phyloP scores from a whole-genome alignment of 2,797 vertebrate genomes.

The Sylvia borin region DNA sequence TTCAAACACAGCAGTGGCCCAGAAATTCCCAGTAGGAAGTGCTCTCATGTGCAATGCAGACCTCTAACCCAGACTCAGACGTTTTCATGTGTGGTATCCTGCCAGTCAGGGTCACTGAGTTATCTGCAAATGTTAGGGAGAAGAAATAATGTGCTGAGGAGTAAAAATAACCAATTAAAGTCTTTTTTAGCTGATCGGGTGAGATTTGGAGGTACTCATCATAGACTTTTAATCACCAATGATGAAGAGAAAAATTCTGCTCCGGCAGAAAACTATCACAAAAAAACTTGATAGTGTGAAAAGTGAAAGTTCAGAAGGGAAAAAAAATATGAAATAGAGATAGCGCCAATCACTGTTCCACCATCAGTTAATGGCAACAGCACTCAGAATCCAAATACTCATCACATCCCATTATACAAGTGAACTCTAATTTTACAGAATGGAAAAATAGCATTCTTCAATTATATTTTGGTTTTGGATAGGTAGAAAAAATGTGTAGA shows the following conservation, averaged over 20 bases:
- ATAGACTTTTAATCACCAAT: not conserved
- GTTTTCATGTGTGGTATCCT: accelerated
- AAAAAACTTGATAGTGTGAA: not conserved
- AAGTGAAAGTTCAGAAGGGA: not conserved
- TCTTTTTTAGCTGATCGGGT: not conserved
- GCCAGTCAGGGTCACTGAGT: too few species aligned
- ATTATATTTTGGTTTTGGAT: not conserved
- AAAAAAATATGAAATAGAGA: not conserved
- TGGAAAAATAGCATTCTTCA: not conserved
- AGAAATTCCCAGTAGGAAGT: not conserved
- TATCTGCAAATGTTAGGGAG: not conserved
- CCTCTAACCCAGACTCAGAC: not conserved
- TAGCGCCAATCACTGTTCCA: not conserved
- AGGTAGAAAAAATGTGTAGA: not conserved
- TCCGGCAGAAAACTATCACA: not conserved
- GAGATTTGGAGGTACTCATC: not conserved
- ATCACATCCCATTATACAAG: not conserved
- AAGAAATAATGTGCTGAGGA: not conserved
- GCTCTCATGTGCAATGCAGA: not conserved
- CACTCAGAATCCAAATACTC: not conserved
- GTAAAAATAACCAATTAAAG: not conserved
- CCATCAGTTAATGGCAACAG: not conserved
- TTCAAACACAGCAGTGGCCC: not conserved
- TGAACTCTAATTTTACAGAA: not conserved
- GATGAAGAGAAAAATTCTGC: not conserved